Conservation (phyloP, 1,140 invertebrate species). For the Brachystomella parvula region DNA sequence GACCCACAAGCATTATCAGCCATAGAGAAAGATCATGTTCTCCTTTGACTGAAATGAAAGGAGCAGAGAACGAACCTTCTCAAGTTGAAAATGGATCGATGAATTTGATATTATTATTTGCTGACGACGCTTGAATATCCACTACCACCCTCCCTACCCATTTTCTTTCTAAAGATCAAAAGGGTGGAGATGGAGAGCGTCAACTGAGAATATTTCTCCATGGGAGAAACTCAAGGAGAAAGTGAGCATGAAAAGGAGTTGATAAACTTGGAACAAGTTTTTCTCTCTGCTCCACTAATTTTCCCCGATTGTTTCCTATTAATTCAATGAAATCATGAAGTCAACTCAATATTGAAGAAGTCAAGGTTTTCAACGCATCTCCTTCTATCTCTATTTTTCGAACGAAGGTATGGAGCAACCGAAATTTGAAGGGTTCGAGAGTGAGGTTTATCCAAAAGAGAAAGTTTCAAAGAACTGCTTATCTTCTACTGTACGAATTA, state of each 20-base stretch:
- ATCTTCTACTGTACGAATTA: neutral
- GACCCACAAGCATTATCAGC: neutral
- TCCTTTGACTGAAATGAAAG: neutral
- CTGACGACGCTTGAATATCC: slow-evolving; percentile 29
- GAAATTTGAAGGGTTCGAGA: too few relatives aligned
- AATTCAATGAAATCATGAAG: neutral
- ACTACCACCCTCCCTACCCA: too few relatives aligned
- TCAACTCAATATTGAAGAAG: neutral
- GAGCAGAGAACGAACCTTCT: neutral
- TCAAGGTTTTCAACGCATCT: neutral
- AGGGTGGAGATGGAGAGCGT: neutral
- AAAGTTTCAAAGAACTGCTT: too few relatives aligned
- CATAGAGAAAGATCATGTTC: slow-evolving; percentile 3
- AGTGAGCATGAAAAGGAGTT: neutral
- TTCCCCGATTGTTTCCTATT: neutral
- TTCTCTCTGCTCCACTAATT: neutral
- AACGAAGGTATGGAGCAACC: neutral
- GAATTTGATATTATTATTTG: slow-evolving; percentile 34
- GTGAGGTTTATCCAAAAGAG: too few relatives aligned
- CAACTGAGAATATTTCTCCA: neutral
- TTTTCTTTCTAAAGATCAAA: neutral
- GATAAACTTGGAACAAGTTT: neutral
- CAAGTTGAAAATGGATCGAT: slow-evolving; percentile 24
- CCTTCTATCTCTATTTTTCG: neutral
- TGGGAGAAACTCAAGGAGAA: neutral